A percentile compares a stretch with the other conserved stretches of the same genome.
Evolutionary conservation across 37 sponge, comb jelly and placozoan genomes (phyloP).

Genomic region (Mnemiopsis leidyi): DNA sequence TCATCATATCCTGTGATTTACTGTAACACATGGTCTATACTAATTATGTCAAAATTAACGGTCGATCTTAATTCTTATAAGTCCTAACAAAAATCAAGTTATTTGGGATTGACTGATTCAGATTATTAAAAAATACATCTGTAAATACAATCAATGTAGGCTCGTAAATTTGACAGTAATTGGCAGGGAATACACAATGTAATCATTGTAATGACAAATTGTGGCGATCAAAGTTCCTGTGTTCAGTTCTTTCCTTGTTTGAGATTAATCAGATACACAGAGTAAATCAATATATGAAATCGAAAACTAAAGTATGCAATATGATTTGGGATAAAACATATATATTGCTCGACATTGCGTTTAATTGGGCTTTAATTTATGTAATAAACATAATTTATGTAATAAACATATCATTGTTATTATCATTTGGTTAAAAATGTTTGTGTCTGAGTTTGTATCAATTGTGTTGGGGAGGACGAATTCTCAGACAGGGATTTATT

Average conservation of each 20-base stretch:
- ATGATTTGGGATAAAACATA: background rate
- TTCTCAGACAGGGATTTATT: background rate
- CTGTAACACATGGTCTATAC: too few relatives aligned
- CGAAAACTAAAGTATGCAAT: background rate
- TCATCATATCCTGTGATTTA: too few relatives aligned
- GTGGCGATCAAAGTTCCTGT: too few relatives aligned
- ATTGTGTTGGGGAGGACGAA: background rate
- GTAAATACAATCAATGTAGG: too few relatives aligned
- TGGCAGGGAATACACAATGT: too few relatives aligned
- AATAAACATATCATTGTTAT: conserved; percentile 54
- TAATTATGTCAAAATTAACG: too few relatives aligned
- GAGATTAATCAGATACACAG: too few relatives aligned
- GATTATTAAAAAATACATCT: too few relatives aligned
- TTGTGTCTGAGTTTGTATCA: background rate
- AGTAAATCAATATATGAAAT: background rate
- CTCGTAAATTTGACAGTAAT: too few relatives aligned
- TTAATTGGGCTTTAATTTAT: background rate
- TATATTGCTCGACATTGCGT: background rate
- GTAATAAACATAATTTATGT: conserved; percentile 50
- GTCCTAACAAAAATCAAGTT: background rate
- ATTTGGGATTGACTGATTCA: too few relatives aligned
- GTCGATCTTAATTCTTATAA: background rate
- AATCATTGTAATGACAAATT: too few relatives aligned
- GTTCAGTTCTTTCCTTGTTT: too few relatives aligned
- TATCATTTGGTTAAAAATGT: conserved; percentile 50